A percentile compares a stretch with the other conserved stretches of the same genome.
These are phyloP conservation scores for Mustelus asterias DNA, from an alignment of 2,113 vertebrate genomes.

Conservation along the genomic window DNA sequence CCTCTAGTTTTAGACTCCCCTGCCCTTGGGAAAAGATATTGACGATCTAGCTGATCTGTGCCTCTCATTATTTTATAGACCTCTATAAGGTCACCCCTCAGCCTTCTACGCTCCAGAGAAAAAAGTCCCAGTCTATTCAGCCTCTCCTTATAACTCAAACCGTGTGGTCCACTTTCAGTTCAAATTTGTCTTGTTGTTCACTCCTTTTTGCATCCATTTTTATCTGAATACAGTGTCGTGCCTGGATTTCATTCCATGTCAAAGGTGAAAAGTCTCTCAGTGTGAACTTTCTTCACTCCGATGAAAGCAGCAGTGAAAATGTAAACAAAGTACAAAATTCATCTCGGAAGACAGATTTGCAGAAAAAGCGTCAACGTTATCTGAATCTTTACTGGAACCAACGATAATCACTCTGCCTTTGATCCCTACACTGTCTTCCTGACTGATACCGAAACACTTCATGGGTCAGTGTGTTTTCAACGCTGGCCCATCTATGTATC, in stretches of 20 bases:
- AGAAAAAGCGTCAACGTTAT: background rate
- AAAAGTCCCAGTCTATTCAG: too few species aligned
- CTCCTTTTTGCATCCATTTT: background rate
- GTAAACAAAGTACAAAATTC: slow-evolving; percentile 26
- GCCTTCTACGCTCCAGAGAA: too few species aligned
- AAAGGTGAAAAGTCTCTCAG: background rate
- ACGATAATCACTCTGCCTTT: slow-evolving; percentile 25
- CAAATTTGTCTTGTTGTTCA: background rate
- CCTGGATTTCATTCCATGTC: background rate
- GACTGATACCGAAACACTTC: slow-evolving; percentile 3
- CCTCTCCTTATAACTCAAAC: too few species aligned
- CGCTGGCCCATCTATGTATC: background rate
- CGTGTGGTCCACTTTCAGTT: background rate
- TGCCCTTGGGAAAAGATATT: too few species aligned
- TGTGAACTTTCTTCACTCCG: background rate
- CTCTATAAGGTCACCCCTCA: too few species aligned
- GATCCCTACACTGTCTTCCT: background rate
- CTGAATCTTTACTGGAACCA: slow-evolving; percentile 16
- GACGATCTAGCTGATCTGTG: too few species aligned
- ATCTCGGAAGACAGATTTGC: background rate
- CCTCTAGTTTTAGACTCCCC: too few species aligned
- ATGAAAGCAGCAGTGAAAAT: background rate
- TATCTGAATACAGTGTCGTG: too few species aligned
- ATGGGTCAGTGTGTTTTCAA: background rate
- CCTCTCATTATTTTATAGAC: too few species aligned